A percentile compares a stretch with the other conserved stretches of the same genome.
These are phyloP conservation scores for Cyanocitta stelleri DNA, from an alignment of 2,113 vertebrate genomes.

Conservation along the genomic window DNA sequence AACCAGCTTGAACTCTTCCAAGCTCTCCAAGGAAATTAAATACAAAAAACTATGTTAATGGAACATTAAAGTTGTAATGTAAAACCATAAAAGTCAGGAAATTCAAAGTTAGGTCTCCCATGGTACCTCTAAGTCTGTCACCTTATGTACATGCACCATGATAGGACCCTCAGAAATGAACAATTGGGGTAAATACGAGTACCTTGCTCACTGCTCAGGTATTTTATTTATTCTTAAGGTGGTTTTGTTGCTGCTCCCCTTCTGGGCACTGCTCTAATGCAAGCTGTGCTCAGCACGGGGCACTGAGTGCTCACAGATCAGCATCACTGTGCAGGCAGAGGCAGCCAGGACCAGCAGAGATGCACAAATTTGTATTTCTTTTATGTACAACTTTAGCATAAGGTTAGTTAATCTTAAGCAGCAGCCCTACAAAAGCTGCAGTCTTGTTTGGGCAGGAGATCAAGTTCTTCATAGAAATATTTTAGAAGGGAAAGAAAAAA, in stretches of 20 bases:
- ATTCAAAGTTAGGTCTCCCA: slow-evolving; percentile 52
- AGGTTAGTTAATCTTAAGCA: neutral
- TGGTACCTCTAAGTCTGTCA: slow-evolving; percentile 41
- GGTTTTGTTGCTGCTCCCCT: neutral
- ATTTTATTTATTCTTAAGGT: neutral
- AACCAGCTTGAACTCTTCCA: neutral
- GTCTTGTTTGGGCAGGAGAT: neutral
- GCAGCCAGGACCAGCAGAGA: neutral
- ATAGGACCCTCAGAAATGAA: neutral
- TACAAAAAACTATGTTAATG: slow-evolving; percentile 47
- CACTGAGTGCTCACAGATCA: rapidly evolving
- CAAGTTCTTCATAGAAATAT: neutral
- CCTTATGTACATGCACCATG: neutral
- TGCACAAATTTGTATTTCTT: neutral
- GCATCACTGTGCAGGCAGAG: rapidly evolving
- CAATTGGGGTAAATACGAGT: neutral
- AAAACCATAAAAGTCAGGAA: slow-evolving; percentile 61
- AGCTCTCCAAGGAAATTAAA: slow-evolving; percentile 55
- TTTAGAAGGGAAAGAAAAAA: neutral
- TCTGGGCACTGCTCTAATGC: rapidly evolving
- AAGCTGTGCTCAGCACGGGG: rapidly evolving
- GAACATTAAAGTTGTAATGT: slow-evolving; percentile 54
- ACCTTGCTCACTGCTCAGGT: neutral
- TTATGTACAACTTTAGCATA: neutral
- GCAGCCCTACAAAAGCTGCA: neutral